Conservation (phyloP, 2,888 invertebrate genomes). For the Autographa pulchrina region DNA sequence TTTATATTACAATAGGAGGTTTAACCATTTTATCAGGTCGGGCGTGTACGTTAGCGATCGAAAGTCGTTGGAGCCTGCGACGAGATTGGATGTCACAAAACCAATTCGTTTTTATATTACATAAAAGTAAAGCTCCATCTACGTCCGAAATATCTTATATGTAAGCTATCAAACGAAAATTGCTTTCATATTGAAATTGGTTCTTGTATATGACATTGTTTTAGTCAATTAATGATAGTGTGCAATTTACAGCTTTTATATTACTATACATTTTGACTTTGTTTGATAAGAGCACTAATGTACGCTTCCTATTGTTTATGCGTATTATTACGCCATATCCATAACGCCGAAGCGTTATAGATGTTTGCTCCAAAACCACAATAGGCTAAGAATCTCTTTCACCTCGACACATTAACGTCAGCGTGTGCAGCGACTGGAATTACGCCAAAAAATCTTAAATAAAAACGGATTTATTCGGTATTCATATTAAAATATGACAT, state of each 20-base stretch:
- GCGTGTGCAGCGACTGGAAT: neutral
- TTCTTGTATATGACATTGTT: neutral
- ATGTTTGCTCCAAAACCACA: neutral
- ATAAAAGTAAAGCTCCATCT: neutral
- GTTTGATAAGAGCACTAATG: neutral
- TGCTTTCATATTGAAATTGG: neutral
- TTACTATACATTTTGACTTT: neutral
- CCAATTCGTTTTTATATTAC: constrained; percentile 12
- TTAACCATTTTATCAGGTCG: constrained; percentile 19
- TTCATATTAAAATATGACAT: constrained; percentile 2
- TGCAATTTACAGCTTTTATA: neutral
- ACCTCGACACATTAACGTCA: neutral
- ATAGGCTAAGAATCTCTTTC: neutral
- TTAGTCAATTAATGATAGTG: neutral
- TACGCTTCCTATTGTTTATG: no score
- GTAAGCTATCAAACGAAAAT: neutral
- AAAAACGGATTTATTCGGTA: neutral
- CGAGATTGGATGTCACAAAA: constrained; percentile 34
- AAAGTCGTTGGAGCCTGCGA: constrained; percentile 25
- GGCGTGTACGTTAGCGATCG: constrained; percentile 30
- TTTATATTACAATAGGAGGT: constrained; percentile 4
- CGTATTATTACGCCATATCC: no score
- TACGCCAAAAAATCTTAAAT: neutral
- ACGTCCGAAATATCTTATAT: constrained; percentile 4
- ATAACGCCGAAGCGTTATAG: no score